Evolutionary conservation across 2,797 vertebrate species (phyloP), one percentile per base, ranked within the genome.

Genomic region (Setipinna tenuifilis): DNA sequence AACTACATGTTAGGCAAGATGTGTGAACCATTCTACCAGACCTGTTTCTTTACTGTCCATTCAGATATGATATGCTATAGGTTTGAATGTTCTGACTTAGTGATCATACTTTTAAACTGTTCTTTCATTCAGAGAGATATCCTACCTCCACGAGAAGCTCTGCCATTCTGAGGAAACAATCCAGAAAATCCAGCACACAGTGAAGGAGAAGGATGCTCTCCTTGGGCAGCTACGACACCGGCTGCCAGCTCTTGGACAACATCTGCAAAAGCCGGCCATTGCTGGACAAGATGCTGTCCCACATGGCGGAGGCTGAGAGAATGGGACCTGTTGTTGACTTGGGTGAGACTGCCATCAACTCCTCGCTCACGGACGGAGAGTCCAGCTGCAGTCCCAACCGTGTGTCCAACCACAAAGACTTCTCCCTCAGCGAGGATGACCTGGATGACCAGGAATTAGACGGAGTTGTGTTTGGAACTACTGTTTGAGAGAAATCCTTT

Each of bases 381-480:
- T 91, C 90, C 31, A 93, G 91, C 58, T 93, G 93, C 50, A 91
- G 93, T 3, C 87, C 92, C 0, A 90, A 91, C 28, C 88, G 91
- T 2, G 85, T 93, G 14, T 90, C 88, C 87, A 94, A 93, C 86
- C 92, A 93, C 87, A 92, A 90, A 86, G 93, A 94, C 88, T 94
- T 95, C 85, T 94, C 94, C 0, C 91, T 95, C 82, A 93, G 90
- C 0, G 93, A 92, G 44, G 93, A 94, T 9, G 95, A 95, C 57
- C 86, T 92, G 23, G 92, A 90, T 0, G 93, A 91, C 81, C 88
- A 90, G 54, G 94, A 94, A 41, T 54, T 92, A 23, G 93, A 93
- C 3, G 94, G 93, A 54, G 92, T 93, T 25, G 89, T 92, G 50
- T 96, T 96, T 82, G 96, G 96, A 82, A 96, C 96, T 12, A 96